Base-by-base conservation (phyloP, 1,140 invertebrate genomes). In the Dryas iulia region DNA sequence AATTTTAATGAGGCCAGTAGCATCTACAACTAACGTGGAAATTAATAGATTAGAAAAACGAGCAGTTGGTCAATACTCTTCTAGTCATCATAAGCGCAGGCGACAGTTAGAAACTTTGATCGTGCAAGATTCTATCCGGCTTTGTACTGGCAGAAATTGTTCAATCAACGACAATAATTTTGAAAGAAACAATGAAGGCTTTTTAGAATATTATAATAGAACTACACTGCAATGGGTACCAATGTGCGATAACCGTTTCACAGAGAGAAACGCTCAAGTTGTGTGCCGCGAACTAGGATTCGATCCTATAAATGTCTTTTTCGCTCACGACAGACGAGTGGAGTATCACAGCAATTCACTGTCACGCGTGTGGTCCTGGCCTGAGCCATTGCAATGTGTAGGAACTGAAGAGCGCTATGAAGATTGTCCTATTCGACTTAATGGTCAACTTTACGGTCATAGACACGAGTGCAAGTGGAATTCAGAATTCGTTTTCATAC, bases 161-260 rank as follows among this genome's bases (percentile, higher is more conserved):
- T 92, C 93, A 0, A 89, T 89, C 7, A 89, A 82, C 78, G 89
- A 93, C 61, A 91, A 93, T 63, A 77, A 91, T n/a, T 77, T 82
- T 8, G 90, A 90, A 14, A 77, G 89, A 47, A 92, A 89, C 1
- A 94, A 94, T 24, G 95, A 96, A 93, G 96, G 96, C 33, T 99
- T 99, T 81, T 88, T 99, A 30, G 97, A 99, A 92, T 96, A 98
- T 77, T 99, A 97, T 84, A 99, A 99, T 87, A 93, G 93, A 62
- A 99, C 98, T 3, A 98, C 98, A 0, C 90, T 97, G 8, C 98
- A 99, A 85, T 99, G 98, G 98, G 96, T 99, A 35, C 97, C 99
- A 0, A 95, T 99, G 83, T 99, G 99, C 90, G 99, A 99, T 93
- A 94, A 94, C 57, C 93, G 98, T 64, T 99, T 99, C 84, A 98